These are phyloP conservation scores for Coleophora deauratella DNA, from an alignment of 2,888 invertebrate genomes.

Conservation along the genomic window DNA sequence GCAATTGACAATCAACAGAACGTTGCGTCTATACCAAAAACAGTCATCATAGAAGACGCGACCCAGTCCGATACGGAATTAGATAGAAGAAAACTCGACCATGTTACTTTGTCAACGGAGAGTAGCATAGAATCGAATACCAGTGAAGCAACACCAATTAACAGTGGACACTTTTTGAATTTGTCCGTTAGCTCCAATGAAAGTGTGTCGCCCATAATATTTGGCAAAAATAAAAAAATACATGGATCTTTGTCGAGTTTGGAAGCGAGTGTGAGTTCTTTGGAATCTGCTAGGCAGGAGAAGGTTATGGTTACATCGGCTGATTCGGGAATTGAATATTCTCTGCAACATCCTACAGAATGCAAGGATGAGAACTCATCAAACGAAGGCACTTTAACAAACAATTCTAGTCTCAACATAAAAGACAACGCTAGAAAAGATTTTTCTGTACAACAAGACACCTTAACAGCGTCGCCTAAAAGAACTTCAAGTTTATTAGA, in stretches of 20 bases:
- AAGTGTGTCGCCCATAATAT: constrained; percentile 62
- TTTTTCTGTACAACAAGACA: constrained; percentile 31
- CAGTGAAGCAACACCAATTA: constrained; percentile 56
- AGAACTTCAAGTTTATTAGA: constrained; percentile 57
- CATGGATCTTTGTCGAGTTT: constrained; percentile 64
- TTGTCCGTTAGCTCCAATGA: constrained; percentile 65
- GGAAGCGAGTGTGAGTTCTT: constrained; percentile 65
- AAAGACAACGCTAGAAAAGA: constrained; percentile 45
- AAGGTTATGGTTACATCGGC: constrained; percentile 61
- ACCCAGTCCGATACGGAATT: constrained; percentile 34
- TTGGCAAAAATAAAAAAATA: constrained; percentile 53
- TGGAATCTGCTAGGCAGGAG: constrained; percentile 58
- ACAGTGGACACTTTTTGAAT: constrained; percentile 44
- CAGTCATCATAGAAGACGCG: constrained; percentile 31
- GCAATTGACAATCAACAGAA: constrained; percentile 30
- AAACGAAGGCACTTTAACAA: constrained; percentile 67
- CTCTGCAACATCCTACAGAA: constrained; percentile 53
- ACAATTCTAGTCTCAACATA: constrained; percentile 45
- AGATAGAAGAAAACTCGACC: constrained; percentile 47
- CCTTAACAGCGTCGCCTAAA: constrained; percentile 48
- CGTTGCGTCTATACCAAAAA: constrained; percentile 21
- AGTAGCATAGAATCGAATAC: constrained; percentile 57
- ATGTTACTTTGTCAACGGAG: constrained; percentile 42
- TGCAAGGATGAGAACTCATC: constrained; percentile 58
- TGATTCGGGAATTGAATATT: constrained; percentile 66